phyloP scores from a whole-genome alignment of 2,113 vertebrate genomes.

The Oreochromis niloticus region DNA sequence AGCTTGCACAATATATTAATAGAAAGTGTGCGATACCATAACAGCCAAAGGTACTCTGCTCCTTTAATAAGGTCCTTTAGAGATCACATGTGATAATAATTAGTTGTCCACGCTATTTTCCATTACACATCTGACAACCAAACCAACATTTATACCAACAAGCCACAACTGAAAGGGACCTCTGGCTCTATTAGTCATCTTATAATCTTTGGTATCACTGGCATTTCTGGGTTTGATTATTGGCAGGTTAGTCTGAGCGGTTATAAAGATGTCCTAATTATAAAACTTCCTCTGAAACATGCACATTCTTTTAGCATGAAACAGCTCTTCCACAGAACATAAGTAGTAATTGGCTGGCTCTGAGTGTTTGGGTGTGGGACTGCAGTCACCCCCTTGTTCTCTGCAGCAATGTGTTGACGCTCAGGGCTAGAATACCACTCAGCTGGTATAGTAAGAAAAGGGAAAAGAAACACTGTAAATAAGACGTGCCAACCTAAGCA shows the following conservation, averaged over 20 bases:
- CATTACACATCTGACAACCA: background rate
- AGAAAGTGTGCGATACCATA: background rate
- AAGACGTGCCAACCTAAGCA: background rate
- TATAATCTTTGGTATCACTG: background rate
- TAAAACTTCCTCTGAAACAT: background rate
- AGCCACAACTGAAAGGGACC: background rate
- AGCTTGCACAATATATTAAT: background rate
- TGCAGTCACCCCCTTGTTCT: background rate
- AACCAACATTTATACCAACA: background rate
- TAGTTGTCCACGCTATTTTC: background rate
- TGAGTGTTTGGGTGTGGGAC: background rate
- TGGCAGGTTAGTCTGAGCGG: background rate
- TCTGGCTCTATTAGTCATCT: background rate
- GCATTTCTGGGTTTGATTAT: background rate
- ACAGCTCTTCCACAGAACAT: background rate
- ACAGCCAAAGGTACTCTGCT: background rate
- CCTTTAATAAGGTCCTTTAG: background rate
- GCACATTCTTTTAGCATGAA: background rate
- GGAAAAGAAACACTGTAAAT: background rate
- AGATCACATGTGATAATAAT: background rate
- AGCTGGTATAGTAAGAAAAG: background rate
- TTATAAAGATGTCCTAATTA: background rate
- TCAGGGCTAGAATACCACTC: background rate
- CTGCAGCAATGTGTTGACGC: background rate
- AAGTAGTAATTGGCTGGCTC: background rate